Evolutionary conservation across 2,797 vertebrate species (phyloP), one percentile per base, ranked within the genome.

Genomic region (Pseudomugil tenellus): DNA sequence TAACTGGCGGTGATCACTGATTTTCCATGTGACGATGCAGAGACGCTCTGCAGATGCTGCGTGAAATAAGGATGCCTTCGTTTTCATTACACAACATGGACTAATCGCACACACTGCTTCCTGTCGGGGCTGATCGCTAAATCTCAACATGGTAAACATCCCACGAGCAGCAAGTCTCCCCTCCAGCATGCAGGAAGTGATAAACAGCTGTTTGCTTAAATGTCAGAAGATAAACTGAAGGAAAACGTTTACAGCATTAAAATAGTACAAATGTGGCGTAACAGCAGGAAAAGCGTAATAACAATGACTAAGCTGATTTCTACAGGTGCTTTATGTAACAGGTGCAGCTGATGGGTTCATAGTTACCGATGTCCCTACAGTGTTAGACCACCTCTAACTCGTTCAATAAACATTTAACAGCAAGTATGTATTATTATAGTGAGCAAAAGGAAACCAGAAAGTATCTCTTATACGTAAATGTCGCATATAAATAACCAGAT

Each of bases 171-270:
- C 19, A 16, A 19, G 23, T 0, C 13, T 2, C 58, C 43, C 19
- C 26, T 48, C 11, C 16, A 9, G 41, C 3, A 6, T 25, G 53
- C 74, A 73, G 74, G 65, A 83, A 63, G 53, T 39, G 23, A 65
- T 29, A 26, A 67, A 55, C 13, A 8, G 4, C 2, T 39, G 34
- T 80, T 84, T 70, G 67, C 25, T 54, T 66, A 52, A 46, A 26
- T 26, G 35, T 41, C 2, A 58, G 31, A 48, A 43, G 21, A 77
- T 68, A 62, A 73, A 63, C 43, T 12, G 6, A 4, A 77, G 17
- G 17, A 32, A 52, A 16, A 25, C 1, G n/a, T 1, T 55, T 21
- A 25, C 19, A 7, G 23, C 32, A 31, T 3, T 1, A 29, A 19
- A 17, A 56, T 3, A 29, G 25, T 35, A 1, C 8, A 63, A 68